A percentile compares a stretch with the other conserved stretches of the same genome.
These are phyloP conservation scores for Condylostylus longicornis DNA, from an alignment of 1,140 invertebrate genomes.

Conservation along the genomic window DNA sequence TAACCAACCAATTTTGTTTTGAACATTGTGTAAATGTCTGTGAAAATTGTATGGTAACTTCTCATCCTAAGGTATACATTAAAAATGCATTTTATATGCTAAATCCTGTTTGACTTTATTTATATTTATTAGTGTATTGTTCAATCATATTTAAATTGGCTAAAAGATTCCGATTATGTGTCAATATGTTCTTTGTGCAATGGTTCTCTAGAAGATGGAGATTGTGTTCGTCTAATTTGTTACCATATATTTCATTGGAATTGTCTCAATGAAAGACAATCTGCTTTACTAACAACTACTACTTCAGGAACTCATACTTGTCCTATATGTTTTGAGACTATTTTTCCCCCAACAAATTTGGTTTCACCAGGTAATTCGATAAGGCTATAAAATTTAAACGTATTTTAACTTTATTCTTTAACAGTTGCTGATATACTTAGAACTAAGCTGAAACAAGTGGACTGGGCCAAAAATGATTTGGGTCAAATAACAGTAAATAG, in stretches of 20 bases:
- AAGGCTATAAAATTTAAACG: too few species aligned
- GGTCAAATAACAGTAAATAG: slow-evolving; percentile 23
- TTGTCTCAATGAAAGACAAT: slow-evolving; percentile 27
- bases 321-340: slow-evolving; percentile 21
- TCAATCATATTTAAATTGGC: slow-evolving; percentile 93
- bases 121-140: slow-evolving; percentile 75
- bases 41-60: slow-evolving; percentile 91
- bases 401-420: too few species aligned
- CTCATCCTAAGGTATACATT: slow-evolving; percentile 74
- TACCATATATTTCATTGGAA: slow-evolving; percentile 47
- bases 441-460: slow-evolving; percentile 19
- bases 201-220: slow-evolving; percentile 57
- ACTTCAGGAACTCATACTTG: slow-evolving; percentile 26
- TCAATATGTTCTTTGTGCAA: slow-evolving; percentile 78
- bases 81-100: neutral
- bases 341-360: slow-evolving; percentile 28
- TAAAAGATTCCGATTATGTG: slow-evolving; percentile 93
- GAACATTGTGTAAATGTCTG: slow-evolving; percentile 97
- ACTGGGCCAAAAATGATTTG: slow-evolving; percentile 30
- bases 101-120: neutral
- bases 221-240: slow-evolving; percentile 77
- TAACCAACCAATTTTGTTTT: slow-evolving; percentile 97
- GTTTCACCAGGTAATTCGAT: too few species aligned
- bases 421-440: slow-evolving; percentile 27
- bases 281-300: slow-evolving; percentile 25